These are phyloP conservation scores for Atethmia centrago DNA, from an alignment of 2,888 invertebrate species.

Conservation along the genomic window DNA sequence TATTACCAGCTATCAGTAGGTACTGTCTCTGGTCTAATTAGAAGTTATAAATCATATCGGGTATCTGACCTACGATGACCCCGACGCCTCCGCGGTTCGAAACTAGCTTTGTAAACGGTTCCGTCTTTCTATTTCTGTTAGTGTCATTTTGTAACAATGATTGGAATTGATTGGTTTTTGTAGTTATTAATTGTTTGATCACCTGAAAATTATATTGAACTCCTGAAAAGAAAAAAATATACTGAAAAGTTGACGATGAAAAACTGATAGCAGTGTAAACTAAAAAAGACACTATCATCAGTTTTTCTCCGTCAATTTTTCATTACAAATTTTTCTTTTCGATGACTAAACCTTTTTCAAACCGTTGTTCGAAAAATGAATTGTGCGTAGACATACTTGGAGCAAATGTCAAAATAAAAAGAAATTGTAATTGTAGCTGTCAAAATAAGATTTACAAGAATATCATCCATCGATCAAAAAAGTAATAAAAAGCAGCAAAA, in stretches of 20 bases:
- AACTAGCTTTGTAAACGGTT: constrained; percentile 45
- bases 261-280: not conserved
- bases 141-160: constrained; percentile 42
- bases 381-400: too few species aligned
- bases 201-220: too few species aligned
- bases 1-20: constrained; percentile 51
- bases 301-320: too few species aligned
- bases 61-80: constrained; percentile 69
- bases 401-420: not conserved
- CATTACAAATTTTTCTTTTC: too few species aligned
- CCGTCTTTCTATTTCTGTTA: constrained; percentile 35
- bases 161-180: constrained; percentile 24
- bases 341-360: too few species aligned
- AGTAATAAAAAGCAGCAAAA: not conserved
- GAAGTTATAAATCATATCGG: constrained; percentile 69
- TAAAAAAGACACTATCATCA: too few species aligned
- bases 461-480: not conserved
- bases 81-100: constrained; percentile 62
- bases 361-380: not conserved
- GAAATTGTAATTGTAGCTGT: not conserved
- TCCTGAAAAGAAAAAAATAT: not conserved
- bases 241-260: not conserved
- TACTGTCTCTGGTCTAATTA: constrained; percentile 72
- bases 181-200: not conserved
- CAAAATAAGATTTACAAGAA: not conserved